Base-by-base conservation (phyloP, 2,113 vertebrate genomes). In the Gila orcuttii region DNA sequence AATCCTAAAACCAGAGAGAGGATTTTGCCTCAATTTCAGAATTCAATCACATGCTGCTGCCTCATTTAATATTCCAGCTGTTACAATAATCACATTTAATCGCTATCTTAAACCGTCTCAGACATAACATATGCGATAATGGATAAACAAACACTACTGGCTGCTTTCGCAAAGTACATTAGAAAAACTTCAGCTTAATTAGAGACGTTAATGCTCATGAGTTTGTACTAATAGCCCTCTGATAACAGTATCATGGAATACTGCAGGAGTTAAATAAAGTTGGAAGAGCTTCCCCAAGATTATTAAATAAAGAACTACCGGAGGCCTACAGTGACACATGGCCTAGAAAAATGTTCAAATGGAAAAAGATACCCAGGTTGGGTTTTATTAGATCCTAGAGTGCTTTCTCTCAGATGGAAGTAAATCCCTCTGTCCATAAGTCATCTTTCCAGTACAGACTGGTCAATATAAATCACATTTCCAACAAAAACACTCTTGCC, bases 161-260 rank as follows among this genome's bases (percentile, higher is more conserved):
- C 57, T 55, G 71, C 57, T 86, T 66, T 28, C 33, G 19, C 52
- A 47, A 28, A 52, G 23, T 83, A 52, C 69, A 66, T 78, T 82
- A 60, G 28, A 55, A 78, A 75, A 78, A 85, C 79, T 47, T 62
- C 50, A 8, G 73, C 45, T 57, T 79, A 85, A 88, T 60, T 52
- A 42, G 39, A 77, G 62, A 78, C 66, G n/a, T 28, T 77, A 42
- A 69, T 69, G 45, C 60, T 62, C 79, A 77, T 85, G 60, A 78
- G 25, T 33, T 36, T 76, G 23, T 77, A 62, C 84, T 85, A 57
- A 82, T 60, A 57, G 83, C 39, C 59, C 52, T 60, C 71, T 85
- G 47, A 85, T 66, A 45, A 39, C 21, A 39, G 60, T 73, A 47
- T 78, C 85, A 88, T 60, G 71, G 62, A 81, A 85, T 52, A 55